A percentile compares a stretch with the other conserved stretches of the same genome.
These are phyloP conservation scores for Promerops cafer DNA, from an alignment of 2,113 vertebrate species.

Conservation along the genomic window DNA sequence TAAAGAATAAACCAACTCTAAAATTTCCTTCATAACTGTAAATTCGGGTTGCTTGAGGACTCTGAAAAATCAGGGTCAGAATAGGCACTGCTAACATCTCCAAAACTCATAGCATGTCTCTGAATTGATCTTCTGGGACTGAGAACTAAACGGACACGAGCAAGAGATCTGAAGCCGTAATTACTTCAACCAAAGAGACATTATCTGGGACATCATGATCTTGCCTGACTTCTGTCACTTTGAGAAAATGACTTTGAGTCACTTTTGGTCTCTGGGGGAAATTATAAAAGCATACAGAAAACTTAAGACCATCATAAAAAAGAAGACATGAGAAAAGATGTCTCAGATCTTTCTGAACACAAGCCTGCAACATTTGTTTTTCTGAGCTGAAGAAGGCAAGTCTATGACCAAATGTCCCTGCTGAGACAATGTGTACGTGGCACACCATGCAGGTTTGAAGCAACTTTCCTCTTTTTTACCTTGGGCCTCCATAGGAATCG, in stretches of 20 bases:
- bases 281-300: not conserved
- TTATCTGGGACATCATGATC: conserved; percentile 47
- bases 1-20: not conserved
- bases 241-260: conserved; percentile 47
- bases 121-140: conserved; percentile 21
- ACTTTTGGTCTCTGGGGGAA: not conserved
- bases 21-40: not conserved
- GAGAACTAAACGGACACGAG: not conserved
- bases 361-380: not conserved
- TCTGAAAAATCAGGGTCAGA: not conserved
- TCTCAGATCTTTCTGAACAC: not conserved
- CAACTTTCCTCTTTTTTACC: not conserved
- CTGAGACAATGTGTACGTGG: not conserved
- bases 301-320: not conserved
- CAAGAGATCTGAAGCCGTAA: conserved; percentile 35
- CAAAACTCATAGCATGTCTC: not conserved
- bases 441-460: not conserved
- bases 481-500: not conserved
- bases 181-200: conserved; percentile 13
- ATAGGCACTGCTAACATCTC: not conserved
- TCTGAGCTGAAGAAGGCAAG: not conserved
- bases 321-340: not conserved
- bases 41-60: not conserved
- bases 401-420: not conserved
- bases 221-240: conserved; percentile 38